Conservation (phyloP, 2,113 vertebrate species). For the Elanoides forficatus region DNA sequence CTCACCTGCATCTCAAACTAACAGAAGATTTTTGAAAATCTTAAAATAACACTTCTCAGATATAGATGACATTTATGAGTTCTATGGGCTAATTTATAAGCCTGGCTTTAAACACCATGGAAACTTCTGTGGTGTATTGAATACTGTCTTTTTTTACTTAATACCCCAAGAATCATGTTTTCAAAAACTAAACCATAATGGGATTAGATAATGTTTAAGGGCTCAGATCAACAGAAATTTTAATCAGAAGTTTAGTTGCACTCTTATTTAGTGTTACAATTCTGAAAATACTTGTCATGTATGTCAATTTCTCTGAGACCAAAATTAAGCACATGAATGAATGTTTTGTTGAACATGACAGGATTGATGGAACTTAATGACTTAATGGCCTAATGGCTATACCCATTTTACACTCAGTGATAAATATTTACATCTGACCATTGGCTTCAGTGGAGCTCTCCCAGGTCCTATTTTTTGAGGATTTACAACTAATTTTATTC, state of each 20-base stretch:
- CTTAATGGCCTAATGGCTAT: not conserved
- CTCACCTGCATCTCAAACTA: not conserved
- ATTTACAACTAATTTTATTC: not conserved
- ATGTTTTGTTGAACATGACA: not conserved
- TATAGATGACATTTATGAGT: not conserved
- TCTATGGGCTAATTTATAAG: not conserved
- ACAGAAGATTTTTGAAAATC: not conserved
- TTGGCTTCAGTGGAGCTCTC: not conserved
- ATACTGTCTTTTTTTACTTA: not conserved
- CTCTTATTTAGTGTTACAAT: not conserved
- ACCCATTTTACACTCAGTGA: not conserved
- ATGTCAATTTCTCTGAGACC: not conserved
- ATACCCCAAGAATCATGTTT: not conserved
- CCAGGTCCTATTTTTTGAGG: accelerated
- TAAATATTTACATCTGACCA: not conserved
- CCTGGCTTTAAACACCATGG: not conserved
- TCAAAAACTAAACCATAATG: not conserved
- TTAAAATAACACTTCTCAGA: not conserved
- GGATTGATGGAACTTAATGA: not conserved
- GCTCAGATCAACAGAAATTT: not conserved
- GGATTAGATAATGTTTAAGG: not conserved
- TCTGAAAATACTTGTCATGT: not conserved
- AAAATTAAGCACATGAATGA: not conserved
- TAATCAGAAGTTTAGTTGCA: not conserved
- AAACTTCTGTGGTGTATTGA: not conserved